Evolutionary conservation across 2,888 invertebrate genomes (phyloP), one percentile per base, ranked within the genome.

Genomic region (Disparrhopalites patrizii): DNA sequence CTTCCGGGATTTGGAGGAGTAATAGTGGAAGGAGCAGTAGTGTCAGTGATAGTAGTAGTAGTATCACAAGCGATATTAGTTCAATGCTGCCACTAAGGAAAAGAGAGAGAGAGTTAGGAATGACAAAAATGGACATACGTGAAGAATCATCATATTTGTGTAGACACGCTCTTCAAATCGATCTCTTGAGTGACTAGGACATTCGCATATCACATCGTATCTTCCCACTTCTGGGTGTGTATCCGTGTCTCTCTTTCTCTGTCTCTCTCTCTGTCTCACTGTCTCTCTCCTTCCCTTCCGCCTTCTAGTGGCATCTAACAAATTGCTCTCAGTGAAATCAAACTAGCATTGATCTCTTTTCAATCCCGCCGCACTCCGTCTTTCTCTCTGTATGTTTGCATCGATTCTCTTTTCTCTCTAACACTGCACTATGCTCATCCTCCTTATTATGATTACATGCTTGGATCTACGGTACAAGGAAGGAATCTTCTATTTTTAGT

Each of bases 161-260:
- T 20, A n/a, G 33, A 28, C 33, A 33, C 31, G 33, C 55, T 31
- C 55, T 55, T 33, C 27, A 58, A 58, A 58, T 58, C 40, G 58
- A 58, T 58, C 43, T 58, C n/a, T 58, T n/a, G 50, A 33, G 47
- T 50, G 38, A 54, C 52, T 52, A n/a, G 30, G 54, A 31, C 36
- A 61, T 66, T 61, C 61, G 56, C 61, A 66, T 66, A 60, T 66
- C 61, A 36, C 50, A 66, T 66, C 61, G 18, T 51, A 60, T 51
- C 27, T 61, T n/a, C n/a, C n/a, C n/a, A n/a, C n/a, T n/a, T n/a
- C n/a, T n/a, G n/a, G n/a, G n/a, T 36, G n/a, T 52, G 2, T 20
- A n/a, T 20, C 7, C 47, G 7, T n/a, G 18, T 47, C 13, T n/a
- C 40, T n/a, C n/a, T n/a, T n/a, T n/a, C n/a, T n/a, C n/a, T n/a